A percentile compares a stretch with the other conserved stretches of the same genome.
These are phyloP conservation scores for Papilio demoleus DNA, from an alignment of 2,888 invertebrate species.

Conservation along the genomic window DNA sequence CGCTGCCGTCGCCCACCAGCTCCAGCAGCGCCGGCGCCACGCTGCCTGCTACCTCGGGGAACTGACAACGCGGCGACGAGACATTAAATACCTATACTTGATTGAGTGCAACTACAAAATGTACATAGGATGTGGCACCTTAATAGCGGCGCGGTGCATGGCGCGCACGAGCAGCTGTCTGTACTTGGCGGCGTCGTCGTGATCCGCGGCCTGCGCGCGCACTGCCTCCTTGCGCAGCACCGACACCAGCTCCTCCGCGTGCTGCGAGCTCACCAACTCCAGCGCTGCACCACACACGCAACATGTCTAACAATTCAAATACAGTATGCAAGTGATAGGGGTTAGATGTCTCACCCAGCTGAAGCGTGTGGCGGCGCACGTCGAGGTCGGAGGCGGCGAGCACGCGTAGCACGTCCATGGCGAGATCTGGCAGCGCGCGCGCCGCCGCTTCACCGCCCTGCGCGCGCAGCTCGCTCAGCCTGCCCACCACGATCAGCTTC, in stretches of 20 bases:
- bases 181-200: conserved; percentile 98
- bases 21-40: conserved; percentile 98
- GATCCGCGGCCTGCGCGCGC: conserved; percentile 94
- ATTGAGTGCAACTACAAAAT: not conserved
- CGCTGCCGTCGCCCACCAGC: conserved; percentile 94
- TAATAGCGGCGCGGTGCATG: conserved; percentile 95
- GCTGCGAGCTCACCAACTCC: conserved; percentile 95
- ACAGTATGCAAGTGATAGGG: too few relatives aligned
- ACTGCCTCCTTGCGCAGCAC: conserved; percentile 95
- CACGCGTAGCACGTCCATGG: conserved; percentile 99
- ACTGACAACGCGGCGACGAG: too few relatives aligned
- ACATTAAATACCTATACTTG: too few relatives aligned
- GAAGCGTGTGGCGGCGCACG: conserved; percentile 93
- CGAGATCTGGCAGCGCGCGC: conserved; percentile 91
- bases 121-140: conserved; percentile 69
- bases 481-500: conserved; percentile 98
- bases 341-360: conserved; percentile 83
- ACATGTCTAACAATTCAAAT: not conserved
- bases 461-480: conserved; percentile 92
- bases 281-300: conserved; percentile 83
- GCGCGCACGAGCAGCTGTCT: conserved; percentile 97
- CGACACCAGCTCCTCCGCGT: conserved; percentile 97
- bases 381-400: conserved; percentile 96
- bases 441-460: conserved; percentile 93
- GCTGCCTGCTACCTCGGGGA: conserved; percentile 96